Conservation (phyloP, 2,888 invertebrate species). For the Apocheima hispidaria region DNA sequence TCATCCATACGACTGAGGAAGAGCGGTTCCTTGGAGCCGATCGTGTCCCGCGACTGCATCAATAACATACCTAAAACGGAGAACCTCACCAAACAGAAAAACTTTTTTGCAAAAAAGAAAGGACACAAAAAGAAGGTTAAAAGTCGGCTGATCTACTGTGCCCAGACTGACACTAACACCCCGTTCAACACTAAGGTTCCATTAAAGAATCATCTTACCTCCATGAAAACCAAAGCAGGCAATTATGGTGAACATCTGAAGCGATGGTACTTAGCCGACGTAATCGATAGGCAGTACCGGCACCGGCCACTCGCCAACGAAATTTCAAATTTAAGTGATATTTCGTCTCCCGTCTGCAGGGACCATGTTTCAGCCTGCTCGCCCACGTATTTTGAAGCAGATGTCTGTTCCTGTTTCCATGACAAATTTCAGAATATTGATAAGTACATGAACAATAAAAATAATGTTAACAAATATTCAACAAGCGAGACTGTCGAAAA, state of each 20-base stretch:
- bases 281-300: conserved; percentile 65
- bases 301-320: conserved; percentile 50
- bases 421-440: conserved; percentile 69
- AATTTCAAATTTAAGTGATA: conserved; percentile 59
- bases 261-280: conserved; percentile 54
- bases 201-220: conserved; percentile 17
- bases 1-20: not conserved
- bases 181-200: conserved; percentile 31
- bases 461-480: conserved; percentile 27
- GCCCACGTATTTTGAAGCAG: conserved; percentile 51
- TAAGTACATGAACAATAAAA: conserved; percentile 46
- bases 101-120: conserved; percentile 34
- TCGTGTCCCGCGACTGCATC: not conserved
- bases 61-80: conserved; percentile 25
- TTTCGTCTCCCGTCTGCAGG: conserved; percentile 68
- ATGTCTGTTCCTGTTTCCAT: conserved; percentile 69
- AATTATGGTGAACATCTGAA: conserved; percentile 4
- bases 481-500: conserved; percentile 39
- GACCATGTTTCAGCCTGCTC: conserved; percentile 21
- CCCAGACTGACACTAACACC: conserved; percentile 27
- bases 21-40: not conserved
- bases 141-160: conserved; percentile 37
- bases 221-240: conserved; percentile 23
- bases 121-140: conserved; percentile 30
- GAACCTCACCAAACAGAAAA: conserved; percentile 23